Evolutionary conservation across 2,797 vertebrate genomes (phyloP).

Genomic region (Silurus lanzhouensis): DNA sequence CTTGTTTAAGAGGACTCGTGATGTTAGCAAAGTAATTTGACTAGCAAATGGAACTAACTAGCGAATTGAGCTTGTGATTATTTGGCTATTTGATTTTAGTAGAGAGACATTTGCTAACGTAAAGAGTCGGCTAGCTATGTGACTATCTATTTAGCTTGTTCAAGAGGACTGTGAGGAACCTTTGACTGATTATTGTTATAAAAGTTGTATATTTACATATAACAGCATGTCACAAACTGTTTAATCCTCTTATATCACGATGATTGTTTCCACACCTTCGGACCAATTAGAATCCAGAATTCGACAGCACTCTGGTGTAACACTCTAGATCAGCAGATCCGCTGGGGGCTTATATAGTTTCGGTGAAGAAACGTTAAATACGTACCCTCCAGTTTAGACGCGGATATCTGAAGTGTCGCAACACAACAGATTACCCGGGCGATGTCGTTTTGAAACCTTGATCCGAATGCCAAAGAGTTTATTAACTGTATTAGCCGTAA

Average conservation of each 20-base stretch:
- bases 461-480: conserved; percentile 18
- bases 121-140: neutral
- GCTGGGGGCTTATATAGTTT: no score
- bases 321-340: no score
- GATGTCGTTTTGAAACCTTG: neutral
- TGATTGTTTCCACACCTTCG: neutral
- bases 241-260: neutral
- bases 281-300: neutral
- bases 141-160: neutral
- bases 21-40: neutral
- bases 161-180: no score
- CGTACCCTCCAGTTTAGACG: neutral
- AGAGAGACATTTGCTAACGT: neutral
- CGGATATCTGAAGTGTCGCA: neutral
- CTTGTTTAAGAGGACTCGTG: no score
- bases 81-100: neutral
- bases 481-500: conserved; percentile 19
- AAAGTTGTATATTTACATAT: neutral
- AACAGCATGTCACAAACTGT: neutral
- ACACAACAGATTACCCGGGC: neutral
- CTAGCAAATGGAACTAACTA: neutral
- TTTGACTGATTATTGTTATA: no score
- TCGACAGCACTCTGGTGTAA: neutral
- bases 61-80: neutral
- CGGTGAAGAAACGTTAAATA: neutral